phyloP scores from a whole-genome alignment of 2,888 invertebrate genomes.

The Osedax fenrisi region DNA sequence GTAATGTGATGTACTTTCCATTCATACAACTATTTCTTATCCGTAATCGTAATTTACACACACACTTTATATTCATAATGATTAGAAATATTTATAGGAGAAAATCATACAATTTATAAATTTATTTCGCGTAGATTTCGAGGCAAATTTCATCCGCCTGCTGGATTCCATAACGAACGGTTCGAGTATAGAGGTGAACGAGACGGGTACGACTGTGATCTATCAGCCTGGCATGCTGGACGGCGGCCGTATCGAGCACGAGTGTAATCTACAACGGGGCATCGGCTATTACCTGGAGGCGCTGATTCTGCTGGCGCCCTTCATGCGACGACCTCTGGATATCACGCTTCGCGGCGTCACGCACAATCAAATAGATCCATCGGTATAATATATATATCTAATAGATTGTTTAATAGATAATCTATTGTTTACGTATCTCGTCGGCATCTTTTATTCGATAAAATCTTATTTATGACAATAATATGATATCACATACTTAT shows the following conservation, averaged over 20 bases:
- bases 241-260: conserved; percentile 77
- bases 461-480: too few relatives aligned
- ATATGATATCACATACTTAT: too few relatives aligned
- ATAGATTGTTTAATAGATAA: too few relatives aligned
- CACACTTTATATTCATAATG: too few relatives aligned
- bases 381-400: conserved; percentile 45
- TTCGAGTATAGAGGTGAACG: conserved; percentile 67
- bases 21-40: too few relatives aligned
- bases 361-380: conserved; percentile 57
- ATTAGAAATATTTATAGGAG: too few relatives aligned
- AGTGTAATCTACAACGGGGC: conserved; percentile 68
- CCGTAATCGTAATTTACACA: too few relatives aligned
- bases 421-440: too few relatives aligned
- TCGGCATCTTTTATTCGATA: too few relatives aligned
- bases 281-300: conserved; percentile 79
- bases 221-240: conserved; percentile 79
- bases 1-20: too few relatives aligned
- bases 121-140: conserved; percentile 63
- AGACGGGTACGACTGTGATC: conserved; percentile 76
- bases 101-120: too few relatives aligned
- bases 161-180: conserved; percentile 90
- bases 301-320: conserved; percentile 75
- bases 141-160: conserved; percentile 74
- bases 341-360: conserved; percentile 77
- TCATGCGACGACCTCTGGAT: conserved; percentile 77